Conservation (phyloP, 1,140 invertebrate genomes). For the Coenobita brevimanus region DNA sequence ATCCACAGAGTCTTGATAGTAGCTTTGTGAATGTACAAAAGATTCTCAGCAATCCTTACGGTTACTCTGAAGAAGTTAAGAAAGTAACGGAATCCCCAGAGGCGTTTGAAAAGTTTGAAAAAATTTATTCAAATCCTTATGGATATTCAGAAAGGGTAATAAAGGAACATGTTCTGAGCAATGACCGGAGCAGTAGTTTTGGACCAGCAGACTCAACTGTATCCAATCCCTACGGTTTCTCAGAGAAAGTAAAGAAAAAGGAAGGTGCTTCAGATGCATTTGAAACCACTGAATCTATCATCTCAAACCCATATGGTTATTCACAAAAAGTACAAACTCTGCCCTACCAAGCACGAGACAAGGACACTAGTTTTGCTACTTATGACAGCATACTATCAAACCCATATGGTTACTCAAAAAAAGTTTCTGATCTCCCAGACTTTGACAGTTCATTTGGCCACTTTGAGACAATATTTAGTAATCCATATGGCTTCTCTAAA, state of each 20-base stretch:
- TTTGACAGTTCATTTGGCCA: background rate
- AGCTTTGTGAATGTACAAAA: background rate
- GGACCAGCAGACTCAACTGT: background rate
- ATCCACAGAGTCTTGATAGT: background rate
- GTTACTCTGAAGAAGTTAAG: background rate
- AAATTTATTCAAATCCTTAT: conserved; percentile 5
- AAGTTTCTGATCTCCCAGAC: background rate
- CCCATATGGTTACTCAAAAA: background rate
- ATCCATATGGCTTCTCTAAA: background rate
- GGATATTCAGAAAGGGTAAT: background rate
- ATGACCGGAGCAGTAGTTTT: background rate
- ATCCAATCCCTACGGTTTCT: conserved; percentile 20
- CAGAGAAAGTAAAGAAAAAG: background rate
- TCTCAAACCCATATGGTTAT: conserved; percentile 3
- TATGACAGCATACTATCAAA: background rate
- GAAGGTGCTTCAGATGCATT: background rate
- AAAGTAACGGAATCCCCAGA: background rate
- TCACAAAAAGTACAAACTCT: background rate
- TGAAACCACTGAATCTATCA: background rate
- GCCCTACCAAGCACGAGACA: background rate
- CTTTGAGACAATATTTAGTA: background rate
- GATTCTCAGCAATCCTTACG: conserved; percentile 23
- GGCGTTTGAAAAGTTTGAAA: background rate
- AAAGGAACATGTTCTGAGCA: background rate
- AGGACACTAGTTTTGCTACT: background rate